These are phyloP conservation scores for Delichon dasypus DNA, from an alignment of 2,797 vertebrate genomes.

Conservation along the genomic window DNA sequence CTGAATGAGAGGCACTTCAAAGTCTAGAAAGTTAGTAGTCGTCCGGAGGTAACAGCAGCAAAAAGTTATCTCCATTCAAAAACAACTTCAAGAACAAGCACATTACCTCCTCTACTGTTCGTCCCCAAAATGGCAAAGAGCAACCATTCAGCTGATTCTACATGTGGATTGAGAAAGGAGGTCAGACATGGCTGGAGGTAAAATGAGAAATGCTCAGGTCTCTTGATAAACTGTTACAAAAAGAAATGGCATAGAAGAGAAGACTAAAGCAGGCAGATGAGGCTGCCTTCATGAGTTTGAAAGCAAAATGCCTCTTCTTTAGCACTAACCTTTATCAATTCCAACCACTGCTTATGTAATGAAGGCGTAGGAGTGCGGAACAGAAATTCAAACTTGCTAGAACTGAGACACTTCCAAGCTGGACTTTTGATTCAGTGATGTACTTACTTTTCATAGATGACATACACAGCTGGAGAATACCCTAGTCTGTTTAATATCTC, in stretches of 20 bases:
- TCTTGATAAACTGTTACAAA: neutral
- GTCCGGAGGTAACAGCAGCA: neutral
- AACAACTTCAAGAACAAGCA: neutral
- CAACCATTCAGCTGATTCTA: neutral
- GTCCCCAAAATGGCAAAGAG: accelerated
- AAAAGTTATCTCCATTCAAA: neutral
- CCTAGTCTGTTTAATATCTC: neutral
- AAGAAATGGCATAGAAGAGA: neutral
- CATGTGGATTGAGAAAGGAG: neutral
- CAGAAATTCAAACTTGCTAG: neutral
- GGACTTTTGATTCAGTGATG: neutral
- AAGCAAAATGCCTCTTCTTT: neutral
- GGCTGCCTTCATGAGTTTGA: neutral
- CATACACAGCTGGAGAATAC: neutral
- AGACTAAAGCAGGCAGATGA: neutral
- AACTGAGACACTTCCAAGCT: neutral
- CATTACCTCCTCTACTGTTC: neutral
- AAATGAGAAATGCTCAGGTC: neutral
- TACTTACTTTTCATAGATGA: neutral
- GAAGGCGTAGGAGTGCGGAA: neutral
- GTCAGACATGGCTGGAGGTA: neutral
- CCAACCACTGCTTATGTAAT: neutral
- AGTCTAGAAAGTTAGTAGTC: neutral
- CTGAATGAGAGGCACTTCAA: neutral
- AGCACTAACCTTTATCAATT: neutral